These are phyloP conservation scores for Panurus biarmicus DNA, from an alignment of 2,113 vertebrate species.

Conservation along the genomic window DNA sequence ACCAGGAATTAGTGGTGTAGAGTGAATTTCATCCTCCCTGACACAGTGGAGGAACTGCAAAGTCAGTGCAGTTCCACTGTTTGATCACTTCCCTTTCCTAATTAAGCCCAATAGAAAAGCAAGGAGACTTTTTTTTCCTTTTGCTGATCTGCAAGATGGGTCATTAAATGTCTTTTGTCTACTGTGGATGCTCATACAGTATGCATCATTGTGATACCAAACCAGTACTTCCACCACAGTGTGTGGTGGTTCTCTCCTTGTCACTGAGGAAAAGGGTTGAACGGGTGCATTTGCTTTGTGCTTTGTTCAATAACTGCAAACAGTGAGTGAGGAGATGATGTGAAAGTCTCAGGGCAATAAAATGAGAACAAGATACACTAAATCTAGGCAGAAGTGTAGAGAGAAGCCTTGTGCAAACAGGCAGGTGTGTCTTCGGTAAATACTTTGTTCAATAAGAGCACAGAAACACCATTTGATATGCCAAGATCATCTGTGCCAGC, in stretches of 20 bases:
- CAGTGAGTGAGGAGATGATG: not conserved
- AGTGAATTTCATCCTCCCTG: not conserved
- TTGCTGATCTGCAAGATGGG: not conserved
- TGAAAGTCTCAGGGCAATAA: not conserved
- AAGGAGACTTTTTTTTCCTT: not conserved
- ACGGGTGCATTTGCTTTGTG: fast-evolving
- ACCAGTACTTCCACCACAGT: not conserved
- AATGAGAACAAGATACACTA: not conserved
- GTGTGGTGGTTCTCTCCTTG: not conserved
- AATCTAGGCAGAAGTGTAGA: not conserved
- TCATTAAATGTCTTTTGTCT: not conserved
- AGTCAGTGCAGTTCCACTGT: not conserved
- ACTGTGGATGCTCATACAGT: not conserved
- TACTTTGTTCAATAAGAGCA: not conserved
- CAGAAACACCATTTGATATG: fast-evolving
- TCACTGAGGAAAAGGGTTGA: not conserved
- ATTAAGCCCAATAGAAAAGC: not conserved
- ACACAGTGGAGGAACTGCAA: not conserved
- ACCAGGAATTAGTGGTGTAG: not conserved
- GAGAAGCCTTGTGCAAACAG: not conserved
- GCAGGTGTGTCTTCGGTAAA: not conserved
- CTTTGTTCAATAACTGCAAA: not conserved
- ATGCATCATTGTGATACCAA: not conserved
- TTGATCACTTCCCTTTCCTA: not conserved
- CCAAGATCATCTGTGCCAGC: not conserved